These are phyloP conservation scores for Ganaspis brasiliensis DNA, from an alignment of 2,888 invertebrate genomes.

Conservation along the genomic window DNA sequence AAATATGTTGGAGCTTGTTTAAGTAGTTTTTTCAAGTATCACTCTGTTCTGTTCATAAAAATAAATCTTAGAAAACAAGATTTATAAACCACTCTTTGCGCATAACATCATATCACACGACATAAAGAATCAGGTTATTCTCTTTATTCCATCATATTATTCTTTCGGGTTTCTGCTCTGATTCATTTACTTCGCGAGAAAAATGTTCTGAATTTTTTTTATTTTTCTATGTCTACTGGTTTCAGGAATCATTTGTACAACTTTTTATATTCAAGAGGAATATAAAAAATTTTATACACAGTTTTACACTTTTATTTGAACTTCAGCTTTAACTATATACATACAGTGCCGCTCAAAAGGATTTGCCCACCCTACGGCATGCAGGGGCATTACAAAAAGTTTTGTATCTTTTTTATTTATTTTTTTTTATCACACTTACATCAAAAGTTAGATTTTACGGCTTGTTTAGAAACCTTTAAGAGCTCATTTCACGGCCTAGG, in stretches of 20 bases:
- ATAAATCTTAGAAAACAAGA: neutral
- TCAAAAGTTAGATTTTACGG: too few species aligned
- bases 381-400: too few species aligned
- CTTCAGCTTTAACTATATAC: too few species aligned
- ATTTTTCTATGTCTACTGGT: conserved; percentile 2
- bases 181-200: neutral
- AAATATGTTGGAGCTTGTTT: neutral
- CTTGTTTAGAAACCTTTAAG: too few species aligned
- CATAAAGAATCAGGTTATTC: neutral
- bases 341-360: too few species aligned
- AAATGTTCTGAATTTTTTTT: conserved; percentile 5
- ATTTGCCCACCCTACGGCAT: too few species aligned
- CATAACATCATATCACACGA: conserved; percentile 6
- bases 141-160: conserved; percentile 19
- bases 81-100: neutral
- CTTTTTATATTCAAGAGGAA: neutral
- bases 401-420: too few species aligned
- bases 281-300: neutral
- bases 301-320: too few species aligned
- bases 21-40: neutral
- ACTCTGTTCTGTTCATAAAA: neutral
- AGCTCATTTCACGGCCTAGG: too few species aligned
- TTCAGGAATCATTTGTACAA: conserved; percentile 11
- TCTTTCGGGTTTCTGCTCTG: conserved; percentile 12
- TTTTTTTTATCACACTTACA: too few species aligned